Evolutionary conservation across 2,888 invertebrate species (phyloP), one percentile per base, ranked within the genome.

Genomic region (Sinopyrophorus schimmeli): DNA sequence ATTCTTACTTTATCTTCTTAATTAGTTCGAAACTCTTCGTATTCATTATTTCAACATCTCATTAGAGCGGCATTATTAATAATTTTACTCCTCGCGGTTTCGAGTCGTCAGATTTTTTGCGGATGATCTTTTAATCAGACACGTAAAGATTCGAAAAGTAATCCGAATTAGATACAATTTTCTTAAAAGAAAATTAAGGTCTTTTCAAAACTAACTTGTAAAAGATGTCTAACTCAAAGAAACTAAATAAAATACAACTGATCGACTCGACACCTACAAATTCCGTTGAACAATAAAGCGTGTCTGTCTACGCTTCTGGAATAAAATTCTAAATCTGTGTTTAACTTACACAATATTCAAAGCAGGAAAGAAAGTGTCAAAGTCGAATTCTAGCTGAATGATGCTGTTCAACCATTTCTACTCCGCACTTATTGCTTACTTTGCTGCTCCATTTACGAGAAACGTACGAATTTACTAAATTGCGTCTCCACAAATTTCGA

Each of bases 181-280:
- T 24, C 40, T 47, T 47, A 47, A 47, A 32, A 47, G 47, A 47
- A 47, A 47, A 47, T 47, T 47, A 47, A 40, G 47, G 40, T 39
- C 47, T 20, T 47, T 47, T 47, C 47, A 47, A 40, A 24, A 23
- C 20, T 5, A 37, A 37, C 20, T 37, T 28, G 26, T 26, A 16
- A 42, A 37, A 37, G 35, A 15, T 21, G 47, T 24, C 7, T 9
- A 20, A 47, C 31, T 47, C 32, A 24, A 21, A 34, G 39, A 40
- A 47, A 47, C 32, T 39, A 47, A 47, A 47, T 47, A 47, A 47
- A 47, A 47, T 39, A 34, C 26, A 14, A 30, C 34, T n/a, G 21
- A 47, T 47, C 27, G 32, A 12, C 21, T 16, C 18, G 46, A 46
- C 47, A 47, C 47, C 47, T 34, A 40, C 30, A 18, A 14, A 24